Percentiles rank a stretch among this genome's conserved stretches.
Conservation (phyloP, 2,797 vertebrate species). For the Monodelphis domestica region DNA sequence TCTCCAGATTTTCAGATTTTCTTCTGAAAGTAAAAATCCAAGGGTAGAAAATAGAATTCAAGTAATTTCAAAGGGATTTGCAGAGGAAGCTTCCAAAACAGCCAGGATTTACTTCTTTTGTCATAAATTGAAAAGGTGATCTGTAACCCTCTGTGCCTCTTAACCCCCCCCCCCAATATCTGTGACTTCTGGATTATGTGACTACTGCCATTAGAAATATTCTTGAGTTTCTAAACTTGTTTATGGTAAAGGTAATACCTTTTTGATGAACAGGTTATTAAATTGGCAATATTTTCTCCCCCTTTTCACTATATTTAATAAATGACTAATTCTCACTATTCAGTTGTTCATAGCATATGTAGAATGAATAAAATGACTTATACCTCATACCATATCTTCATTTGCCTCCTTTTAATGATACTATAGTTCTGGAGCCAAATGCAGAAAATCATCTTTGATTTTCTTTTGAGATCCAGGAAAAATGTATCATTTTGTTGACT, state of each 20-base stretch:
- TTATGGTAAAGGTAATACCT: background rate
- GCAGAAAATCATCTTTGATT: background rate
- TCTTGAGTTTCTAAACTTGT: background rate
- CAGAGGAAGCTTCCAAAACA: background rate
- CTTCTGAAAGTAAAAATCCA: background rate
- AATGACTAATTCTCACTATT: background rate
- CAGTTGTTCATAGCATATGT: background rate
- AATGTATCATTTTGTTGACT: background rate
- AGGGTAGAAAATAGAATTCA: background rate
- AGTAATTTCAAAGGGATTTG: background rate
- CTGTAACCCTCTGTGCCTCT: background rate
- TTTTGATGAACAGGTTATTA: background rate
- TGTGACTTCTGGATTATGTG: background rate
- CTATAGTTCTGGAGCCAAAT: background rate
- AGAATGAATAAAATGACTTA: background rate
- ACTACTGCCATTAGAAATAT: background rate
- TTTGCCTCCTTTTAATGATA: constrained; percentile 2
- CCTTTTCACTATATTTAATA: background rate
- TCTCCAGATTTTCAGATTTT: no score
- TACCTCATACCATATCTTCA: background rate
- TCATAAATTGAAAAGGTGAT: background rate
- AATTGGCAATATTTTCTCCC: background rate
- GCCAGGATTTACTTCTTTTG: background rate
- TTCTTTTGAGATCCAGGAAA: background rate
- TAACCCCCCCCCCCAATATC: background rate